phyloP scores from a whole-genome alignment of 1,140 invertebrate species.

The Elysia chlorotica region DNA sequence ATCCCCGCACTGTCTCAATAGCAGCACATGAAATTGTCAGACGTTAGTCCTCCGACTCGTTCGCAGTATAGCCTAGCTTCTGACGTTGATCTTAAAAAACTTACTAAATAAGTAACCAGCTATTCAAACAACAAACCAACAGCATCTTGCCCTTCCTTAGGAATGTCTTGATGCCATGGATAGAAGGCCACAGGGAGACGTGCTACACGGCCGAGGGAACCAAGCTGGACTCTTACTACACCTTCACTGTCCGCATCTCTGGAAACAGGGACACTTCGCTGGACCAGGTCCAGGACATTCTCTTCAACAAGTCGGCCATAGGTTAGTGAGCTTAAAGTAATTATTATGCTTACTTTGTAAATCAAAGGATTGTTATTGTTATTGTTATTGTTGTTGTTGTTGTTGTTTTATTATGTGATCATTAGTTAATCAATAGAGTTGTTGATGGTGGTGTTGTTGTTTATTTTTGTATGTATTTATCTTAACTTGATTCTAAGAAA shows the following conservation, averaged over 20 bases:
- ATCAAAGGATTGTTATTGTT: not conserved
- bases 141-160: no score
- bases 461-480: not conserved
- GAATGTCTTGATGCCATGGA: not conserved
- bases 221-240: not conserved
- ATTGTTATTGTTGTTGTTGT: not conserved
- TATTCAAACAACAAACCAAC: no score
- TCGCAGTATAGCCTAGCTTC: no score
- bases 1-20: no score
- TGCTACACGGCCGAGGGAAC: not conserved
- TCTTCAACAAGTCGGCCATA: conserved; percentile 7
- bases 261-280: no score
- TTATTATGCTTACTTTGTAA: not conserved
- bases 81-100: no score
- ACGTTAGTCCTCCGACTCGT: no score
- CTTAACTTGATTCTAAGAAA: not conserved
- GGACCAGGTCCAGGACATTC: not conserved
- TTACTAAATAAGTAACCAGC: no score
- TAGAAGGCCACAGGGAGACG: not conserved
- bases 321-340: not conserved
- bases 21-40: no score
- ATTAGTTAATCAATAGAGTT: not conserved
- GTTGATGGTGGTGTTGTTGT: not conserved
- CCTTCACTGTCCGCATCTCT: not conserved
- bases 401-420: not conserved